Evolutionary conservation across 2,113 vertebrate species (phyloP).

Genomic region (Sciurus niger): DNA sequence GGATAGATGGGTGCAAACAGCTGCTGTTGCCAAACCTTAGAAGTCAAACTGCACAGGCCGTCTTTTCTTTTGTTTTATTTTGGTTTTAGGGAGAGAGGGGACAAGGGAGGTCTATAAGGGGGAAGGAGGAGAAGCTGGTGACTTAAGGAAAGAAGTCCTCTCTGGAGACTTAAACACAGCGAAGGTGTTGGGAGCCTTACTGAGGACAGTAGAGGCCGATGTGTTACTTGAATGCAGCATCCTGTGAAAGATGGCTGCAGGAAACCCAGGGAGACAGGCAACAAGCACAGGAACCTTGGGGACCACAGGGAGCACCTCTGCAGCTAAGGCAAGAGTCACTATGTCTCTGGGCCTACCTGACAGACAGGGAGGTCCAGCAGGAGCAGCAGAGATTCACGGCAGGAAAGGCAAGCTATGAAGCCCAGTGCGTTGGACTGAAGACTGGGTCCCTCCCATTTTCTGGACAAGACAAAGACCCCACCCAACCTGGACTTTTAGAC

Average conservation of each 20-base stretch:
- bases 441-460: too few relatives aligned
- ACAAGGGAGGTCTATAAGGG: not conserved
- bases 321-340: accelerated
- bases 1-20: not conserved
- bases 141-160: not conserved
- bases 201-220: too few relatives aligned
- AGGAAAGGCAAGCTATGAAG: not conserved
- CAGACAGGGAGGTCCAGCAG: not conserved
- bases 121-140: not conserved
- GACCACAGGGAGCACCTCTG: not conserved
- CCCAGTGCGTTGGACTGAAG: not conserved
- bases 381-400: not conserved
- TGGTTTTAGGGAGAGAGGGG: not conserved
- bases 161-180: too few relatives aligned
- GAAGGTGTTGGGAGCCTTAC: not conserved
- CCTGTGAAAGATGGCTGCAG: not conserved
- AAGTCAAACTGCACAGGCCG: not conserved
- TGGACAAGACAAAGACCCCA: not conserved
- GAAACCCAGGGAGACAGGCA: not conserved
- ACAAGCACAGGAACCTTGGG: too few relatives aligned
- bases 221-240: not conserved
- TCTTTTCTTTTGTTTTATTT: not conserved
- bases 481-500: not conserved
- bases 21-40: not conserved
- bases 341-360: not conserved